A percentile compares a stretch with the other conserved stretches of the same genome.
Evolutionary conservation across 2,888 invertebrate species (phyloP).

Genomic region (Metalampra italica): DNA sequence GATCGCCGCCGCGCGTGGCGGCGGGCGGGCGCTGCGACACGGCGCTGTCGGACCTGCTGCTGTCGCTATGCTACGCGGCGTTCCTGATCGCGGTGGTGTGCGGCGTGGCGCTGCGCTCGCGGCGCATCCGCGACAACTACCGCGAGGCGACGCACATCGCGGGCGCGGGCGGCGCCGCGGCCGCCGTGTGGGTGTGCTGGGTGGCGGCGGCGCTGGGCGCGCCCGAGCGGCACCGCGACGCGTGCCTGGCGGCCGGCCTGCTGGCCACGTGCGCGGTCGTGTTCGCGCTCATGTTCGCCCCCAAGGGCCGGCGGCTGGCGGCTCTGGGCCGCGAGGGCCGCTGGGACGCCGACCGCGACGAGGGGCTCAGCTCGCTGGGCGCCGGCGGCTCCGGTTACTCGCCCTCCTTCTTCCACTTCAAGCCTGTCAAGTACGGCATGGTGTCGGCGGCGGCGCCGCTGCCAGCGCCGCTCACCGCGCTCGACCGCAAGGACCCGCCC

Average conservation of each 20-base stretch:
- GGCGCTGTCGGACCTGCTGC: constrained; percentile 83
- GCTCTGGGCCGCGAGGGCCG: constrained; percentile 94
- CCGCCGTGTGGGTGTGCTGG: constrained; percentile 93
- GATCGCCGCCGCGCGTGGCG: constrained; percentile 82
- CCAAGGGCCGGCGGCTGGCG: constrained; percentile 93
- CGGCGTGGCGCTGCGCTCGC: constrained; percentile 89
- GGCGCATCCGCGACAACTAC: constrained; percentile 95
- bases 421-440: constrained; percentile 89
- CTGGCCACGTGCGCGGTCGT: constrained; percentile 90
- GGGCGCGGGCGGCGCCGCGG: constrained; percentile 89
- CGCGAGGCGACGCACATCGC: constrained; percentile 96
- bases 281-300: constrained; percentile 95
- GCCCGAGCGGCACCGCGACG: constrained; percentile 88
- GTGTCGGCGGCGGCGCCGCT: constrained; percentile 74
- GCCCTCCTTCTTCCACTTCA: constrained; percentile 95
- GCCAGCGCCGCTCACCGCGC: constrained; percentile 58
- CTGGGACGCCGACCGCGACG: constrained; percentile 89
- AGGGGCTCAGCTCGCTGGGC: constrained; percentile 88
- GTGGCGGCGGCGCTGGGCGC: constrained; percentile 89
- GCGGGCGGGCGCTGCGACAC: constrained; percentile 78
- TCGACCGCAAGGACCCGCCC: constrained; percentile 75
- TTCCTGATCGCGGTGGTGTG: constrained; percentile 91
- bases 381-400: constrained; percentile 90
- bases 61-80: constrained; percentile 90
- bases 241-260: constrained; percentile 93